Evolutionary conservation across 1,140 invertebrate species (phyloP), one percentile per base, ranked within the genome.

Genomic region (Heliothis virescens): DNA sequence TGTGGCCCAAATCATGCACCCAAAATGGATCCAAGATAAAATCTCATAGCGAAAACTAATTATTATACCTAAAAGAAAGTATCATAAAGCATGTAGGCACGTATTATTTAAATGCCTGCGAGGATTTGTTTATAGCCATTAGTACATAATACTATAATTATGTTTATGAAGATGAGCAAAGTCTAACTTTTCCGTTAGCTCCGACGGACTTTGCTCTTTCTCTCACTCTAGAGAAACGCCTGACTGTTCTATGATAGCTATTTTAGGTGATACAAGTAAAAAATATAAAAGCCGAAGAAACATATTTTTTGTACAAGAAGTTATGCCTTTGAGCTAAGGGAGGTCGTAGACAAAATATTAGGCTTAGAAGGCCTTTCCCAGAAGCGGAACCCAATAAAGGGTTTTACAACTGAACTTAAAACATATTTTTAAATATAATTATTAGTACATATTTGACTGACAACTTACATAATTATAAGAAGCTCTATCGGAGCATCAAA

Each of bases 381-480:
- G 55, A 4, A 57, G 55, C 18, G 18, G 5, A 21, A 11, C 7
- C 12, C 11, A 13, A 53, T 53, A 4, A 53, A 16, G 16, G n/a
- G 11, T 16, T 26, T 26, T 18, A 57, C n/a, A 10, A 18, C 53
- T 18, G n/a, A 7, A 63, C 3, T n/a, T 16, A 63, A 63, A 34
- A 63, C 34, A n/a, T 63, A n/a, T 9, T 48, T 7, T 9, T 34
- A 3, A 71, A 10, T 50, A 55, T 72, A 26, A n/a, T 29, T 10
- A n/a, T 48, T 47, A 57, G 2, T 52, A 57, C 2, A 18, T 10
- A 16, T 72, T 72, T 72, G 52, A 16, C 18, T 57, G 69, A 72
- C 53, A 53, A 2, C 15, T 72, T 57, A 57, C 21, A 57, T 72
- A 52, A 69, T 41, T 3, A 57, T 57, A 41, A 72, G 52, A 57